Conservation (phyloP, 2,797 vertebrate species). For the Typhlichthys subterraneus region DNA sequence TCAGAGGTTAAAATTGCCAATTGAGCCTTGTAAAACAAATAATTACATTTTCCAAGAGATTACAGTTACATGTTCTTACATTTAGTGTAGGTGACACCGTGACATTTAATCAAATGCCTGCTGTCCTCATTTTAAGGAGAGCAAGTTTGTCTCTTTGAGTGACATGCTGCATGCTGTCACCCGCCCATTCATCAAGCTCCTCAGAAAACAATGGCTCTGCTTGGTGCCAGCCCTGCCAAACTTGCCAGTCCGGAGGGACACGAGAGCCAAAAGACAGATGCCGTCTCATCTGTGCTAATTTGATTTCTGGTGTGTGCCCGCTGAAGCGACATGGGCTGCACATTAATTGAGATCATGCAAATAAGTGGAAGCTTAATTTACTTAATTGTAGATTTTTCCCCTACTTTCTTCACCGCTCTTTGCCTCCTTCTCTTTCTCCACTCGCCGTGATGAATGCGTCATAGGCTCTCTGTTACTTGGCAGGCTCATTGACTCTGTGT, state of each 20-base stretch:
- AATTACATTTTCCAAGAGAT: neutral
- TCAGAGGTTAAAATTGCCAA: neutral
- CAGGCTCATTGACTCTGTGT: conserved; percentile 20
- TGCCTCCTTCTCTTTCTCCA: neutral
- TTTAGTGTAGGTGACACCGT: conserved; percentile 22
- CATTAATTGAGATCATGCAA: conserved; percentile 73
- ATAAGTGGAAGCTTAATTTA: conserved; percentile 69
- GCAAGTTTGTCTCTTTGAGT: conserved; percentile 54
- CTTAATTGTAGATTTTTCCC: conserved; percentile 52
- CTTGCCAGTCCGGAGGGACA: conserved; percentile 58
- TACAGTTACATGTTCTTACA: conserved; percentile 3
- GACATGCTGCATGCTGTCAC: conserved; percentile 46
- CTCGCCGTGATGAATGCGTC: conserved; percentile 45
- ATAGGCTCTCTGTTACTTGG: conserved; percentile 34
- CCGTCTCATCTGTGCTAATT: conserved; percentile 71
- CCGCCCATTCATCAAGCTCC: conserved; percentile 59
- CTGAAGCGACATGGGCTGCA: conserved; percentile 55
- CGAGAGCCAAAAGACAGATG: conserved; percentile 66
- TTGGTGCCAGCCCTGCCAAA: conserved; percentile 50
- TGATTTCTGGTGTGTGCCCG: conserved; percentile 68
- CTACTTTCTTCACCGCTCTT: conserved; percentile 20
- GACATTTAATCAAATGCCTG: conserved; percentile 54
- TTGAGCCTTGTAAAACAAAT: conserved; percentile 8
- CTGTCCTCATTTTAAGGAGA: conserved; percentile 40
- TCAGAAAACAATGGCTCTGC: conserved; percentile 58